Conservation (phyloP, 2,113 vertebrate genomes). For the Bubo bubo region DNA sequence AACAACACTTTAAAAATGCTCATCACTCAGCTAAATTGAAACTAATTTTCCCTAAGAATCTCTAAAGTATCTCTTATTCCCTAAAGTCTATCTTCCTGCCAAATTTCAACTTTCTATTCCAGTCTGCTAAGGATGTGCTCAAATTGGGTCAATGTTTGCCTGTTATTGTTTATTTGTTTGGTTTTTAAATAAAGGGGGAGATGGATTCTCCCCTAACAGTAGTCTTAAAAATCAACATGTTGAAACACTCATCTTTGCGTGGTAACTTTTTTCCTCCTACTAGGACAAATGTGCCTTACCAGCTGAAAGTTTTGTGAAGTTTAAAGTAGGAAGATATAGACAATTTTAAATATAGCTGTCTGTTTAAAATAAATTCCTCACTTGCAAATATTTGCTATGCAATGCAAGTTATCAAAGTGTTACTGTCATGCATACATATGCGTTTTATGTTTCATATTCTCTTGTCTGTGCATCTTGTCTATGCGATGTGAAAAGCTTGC, state of each 20-base stretch:
- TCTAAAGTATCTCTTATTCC: neutral
- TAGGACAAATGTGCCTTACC: neutral
- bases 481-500: neutral
- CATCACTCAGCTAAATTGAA: neutral
- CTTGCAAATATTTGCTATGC: neutral
- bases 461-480: neutral
- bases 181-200: neutral
- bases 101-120: neutral
- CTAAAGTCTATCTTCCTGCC: neutral
- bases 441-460: neutral
- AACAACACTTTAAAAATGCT: neutral
- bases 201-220: neutral
- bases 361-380: neutral
- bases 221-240: neutral
- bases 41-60: neutral
- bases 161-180: neutral
- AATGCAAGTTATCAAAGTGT: neutral
- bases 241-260: neutral
- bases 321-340: neutral
- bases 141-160: neutral
- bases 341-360: neutral
- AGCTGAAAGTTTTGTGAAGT: neutral
- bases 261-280: neutral
- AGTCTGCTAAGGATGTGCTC: neutral
- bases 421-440: neutral